phyloP scores from a whole-genome alignment of 1,140 invertebrate genomes.

The Pachypsylla venusta region DNA sequence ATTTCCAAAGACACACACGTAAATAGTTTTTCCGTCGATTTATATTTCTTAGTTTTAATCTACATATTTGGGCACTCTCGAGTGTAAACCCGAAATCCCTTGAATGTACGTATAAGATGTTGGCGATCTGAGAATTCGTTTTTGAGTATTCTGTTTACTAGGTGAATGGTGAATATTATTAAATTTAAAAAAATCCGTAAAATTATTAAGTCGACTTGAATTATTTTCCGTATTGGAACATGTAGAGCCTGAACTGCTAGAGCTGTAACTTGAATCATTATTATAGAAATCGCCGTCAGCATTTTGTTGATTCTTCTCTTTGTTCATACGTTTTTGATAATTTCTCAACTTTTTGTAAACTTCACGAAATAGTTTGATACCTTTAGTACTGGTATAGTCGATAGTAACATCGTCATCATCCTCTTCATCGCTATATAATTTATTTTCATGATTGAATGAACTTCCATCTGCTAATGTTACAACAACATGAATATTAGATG shows the following conservation, averaged over 20 bases:
- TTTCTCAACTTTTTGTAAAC: background rate
- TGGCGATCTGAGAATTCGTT: slow-evolving; percentile 52
- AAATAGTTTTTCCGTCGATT: no score
- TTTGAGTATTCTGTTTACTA: slow-evolving; percentile 42
- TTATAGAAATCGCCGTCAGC: background rate
- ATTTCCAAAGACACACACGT: no score
- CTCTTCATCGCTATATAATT: background rate
- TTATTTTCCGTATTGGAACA: background rate
- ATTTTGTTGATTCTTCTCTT: background rate
- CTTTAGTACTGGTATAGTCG: background rate
- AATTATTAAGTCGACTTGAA: background rate
- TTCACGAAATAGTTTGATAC: background rate
- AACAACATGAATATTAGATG: background rate
- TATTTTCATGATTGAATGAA: background rate
- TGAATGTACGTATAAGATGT: slow-evolving; percentile 60
- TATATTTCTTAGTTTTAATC: no score
- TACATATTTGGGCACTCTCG: slow-evolving; percentile 44
- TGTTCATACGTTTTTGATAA: background rate
- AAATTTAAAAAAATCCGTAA: background rate
- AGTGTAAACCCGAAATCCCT: slow-evolving; percentile 59
- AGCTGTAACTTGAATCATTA: background rate
- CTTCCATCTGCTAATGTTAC: background rate
- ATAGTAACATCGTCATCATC: background rate
- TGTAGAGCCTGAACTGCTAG: background rate
- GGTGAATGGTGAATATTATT: background rate